Evolutionary conservation across 2,888 invertebrate genomes (phyloP).

Genomic region (Lottia gigantea): DNA sequence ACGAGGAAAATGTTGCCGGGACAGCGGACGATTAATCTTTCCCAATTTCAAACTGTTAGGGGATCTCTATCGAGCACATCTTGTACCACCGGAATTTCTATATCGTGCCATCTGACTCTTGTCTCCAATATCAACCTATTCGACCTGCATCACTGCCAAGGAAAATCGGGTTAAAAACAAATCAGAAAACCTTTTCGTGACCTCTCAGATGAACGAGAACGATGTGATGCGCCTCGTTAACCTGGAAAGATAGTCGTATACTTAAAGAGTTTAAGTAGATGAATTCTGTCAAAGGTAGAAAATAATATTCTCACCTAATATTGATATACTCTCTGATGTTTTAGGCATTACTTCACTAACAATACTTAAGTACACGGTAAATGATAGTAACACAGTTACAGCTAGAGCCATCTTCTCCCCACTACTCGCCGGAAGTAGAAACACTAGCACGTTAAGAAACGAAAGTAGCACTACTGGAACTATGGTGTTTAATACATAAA

Average conservation of each 20-base stretch:
- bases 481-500: constrained; percentile 49
- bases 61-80: too few species aligned
- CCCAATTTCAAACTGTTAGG: too few species aligned
- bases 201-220: too few species aligned
- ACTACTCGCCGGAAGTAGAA: constrained; percentile 44
- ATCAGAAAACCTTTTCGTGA: too few species aligned
- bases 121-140: too few species aligned
- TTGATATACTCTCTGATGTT: constrained; percentile 50
- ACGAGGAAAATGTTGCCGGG: too few species aligned
- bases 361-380: constrained; percentile 49
- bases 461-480: constrained; percentile 49
- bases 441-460: constrained; percentile 46
- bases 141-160: too few species aligned
- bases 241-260: neutral
- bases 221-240: too few species aligned
- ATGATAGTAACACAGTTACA: constrained; percentile 48
- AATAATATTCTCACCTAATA: constrained; percentile 36
- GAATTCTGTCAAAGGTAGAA: neutral
- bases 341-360: constrained; percentile 52
- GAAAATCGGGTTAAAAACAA: too few species aligned
- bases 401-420: constrained; percentile 53
- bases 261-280: neutral
- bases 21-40: too few species aligned
- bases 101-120: too few species aligned
- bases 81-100: too few species aligned